Evolutionary conservation across 2,888 invertebrate species (phyloP).

Genomic region (Globia sparganii): DNA sequence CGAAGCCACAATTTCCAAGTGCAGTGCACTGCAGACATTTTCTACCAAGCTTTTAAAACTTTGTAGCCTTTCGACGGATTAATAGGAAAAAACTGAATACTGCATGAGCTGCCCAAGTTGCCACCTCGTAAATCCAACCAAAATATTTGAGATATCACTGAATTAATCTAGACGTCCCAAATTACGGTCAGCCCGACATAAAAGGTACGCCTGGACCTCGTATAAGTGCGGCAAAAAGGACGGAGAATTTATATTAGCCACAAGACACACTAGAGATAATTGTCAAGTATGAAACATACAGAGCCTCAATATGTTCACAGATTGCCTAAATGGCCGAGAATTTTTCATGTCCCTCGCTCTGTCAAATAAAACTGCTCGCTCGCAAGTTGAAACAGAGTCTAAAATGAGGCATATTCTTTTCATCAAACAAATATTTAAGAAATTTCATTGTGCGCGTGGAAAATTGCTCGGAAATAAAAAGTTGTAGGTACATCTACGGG

Average conservation of each 20-base stretch:
- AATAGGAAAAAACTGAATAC: slow-evolving; percentile 57
- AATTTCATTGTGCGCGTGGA: slow-evolving; percentile 59
- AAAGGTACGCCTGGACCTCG: slow-evolving; percentile 33
- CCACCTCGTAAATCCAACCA: slow-evolving; percentile 45
- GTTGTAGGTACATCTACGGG: slow-evolving; percentile 53
- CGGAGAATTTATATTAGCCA: slow-evolving; percentile 26
- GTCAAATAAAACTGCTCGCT: slow-evolving; percentile 46
- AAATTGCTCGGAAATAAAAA: slow-evolving; percentile 64
- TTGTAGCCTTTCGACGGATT: slow-evolving; percentile 50
- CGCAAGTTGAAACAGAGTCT: slow-evolving; percentile 49
- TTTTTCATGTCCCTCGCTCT: slow-evolving; percentile 46
- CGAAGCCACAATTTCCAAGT: slow-evolving; percentile 48
- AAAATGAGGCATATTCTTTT: slow-evolving; percentile 45
- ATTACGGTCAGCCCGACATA: slow-evolving; percentile 57
- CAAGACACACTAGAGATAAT: slow-evolving; percentile 55
- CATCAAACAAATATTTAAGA: slow-evolving; percentile 55
- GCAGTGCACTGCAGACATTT: slow-evolving; percentile 59
- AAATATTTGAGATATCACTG: slow-evolving; percentile 55
- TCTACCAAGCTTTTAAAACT: slow-evolving; percentile 58
- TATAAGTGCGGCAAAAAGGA: slow-evolving; percentile 33
- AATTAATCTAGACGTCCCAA: slow-evolving; percentile 59
- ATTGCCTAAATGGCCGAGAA: slow-evolving; percentile 52
- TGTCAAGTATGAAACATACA: slow-evolving; percentile 56
- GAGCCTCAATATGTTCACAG: slow-evolving; percentile 61
- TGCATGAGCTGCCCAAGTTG: slow-evolving; percentile 31